Evolutionary conservation across 2,113 vertebrate species (phyloP).

Genomic region (Amphilophus citrinellus): DNA sequence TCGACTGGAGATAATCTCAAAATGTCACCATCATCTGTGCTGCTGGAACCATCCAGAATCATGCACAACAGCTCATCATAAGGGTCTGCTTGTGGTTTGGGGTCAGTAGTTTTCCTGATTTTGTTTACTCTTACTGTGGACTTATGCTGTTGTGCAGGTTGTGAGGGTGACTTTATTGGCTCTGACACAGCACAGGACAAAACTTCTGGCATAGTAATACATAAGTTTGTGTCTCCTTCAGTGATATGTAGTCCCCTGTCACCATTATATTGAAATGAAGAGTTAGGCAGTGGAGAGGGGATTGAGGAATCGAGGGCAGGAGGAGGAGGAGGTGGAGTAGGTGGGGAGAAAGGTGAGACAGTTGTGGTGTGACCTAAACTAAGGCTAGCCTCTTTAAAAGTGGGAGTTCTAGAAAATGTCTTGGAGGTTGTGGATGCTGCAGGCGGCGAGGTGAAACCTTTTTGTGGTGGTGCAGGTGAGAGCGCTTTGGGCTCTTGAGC

Average conservation of each 20-base stretch:
- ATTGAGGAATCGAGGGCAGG: constrained; percentile 38
- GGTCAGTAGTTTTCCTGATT: constrained; percentile 41
- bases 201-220: constrained; percentile 33
- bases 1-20: constrained; percentile 5
- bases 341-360: constrained; percentile 48
- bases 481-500: constrained; percentile 66
- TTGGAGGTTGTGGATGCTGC: background rate
- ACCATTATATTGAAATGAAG: constrained; percentile 1
- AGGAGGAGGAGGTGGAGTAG: constrained; percentile 61
- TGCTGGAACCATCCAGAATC: constrained; percentile 46
- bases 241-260: constrained; percentile 18
- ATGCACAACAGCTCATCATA: constrained; percentile 70
- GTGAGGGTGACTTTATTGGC: background rate
- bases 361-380: constrained; percentile 33
- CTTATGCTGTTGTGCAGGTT: constrained; percentile 6
- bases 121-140: constrained; percentile 8
- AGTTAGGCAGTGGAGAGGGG: constrained; percentile 34
- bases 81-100: constrained; percentile 52
- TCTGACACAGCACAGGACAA: constrained; percentile 25
- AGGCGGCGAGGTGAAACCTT: constrained; percentile 42
- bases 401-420: constrained; percentile 44
- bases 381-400: constrained; percentile 65
- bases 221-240: constrained; percentile 22
- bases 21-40: constrained; percentile 48
- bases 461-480: constrained; percentile 54